phyloP scores from a whole-genome alignment of 2,797 vertebrate species.

The Rhinella marina region DNA sequence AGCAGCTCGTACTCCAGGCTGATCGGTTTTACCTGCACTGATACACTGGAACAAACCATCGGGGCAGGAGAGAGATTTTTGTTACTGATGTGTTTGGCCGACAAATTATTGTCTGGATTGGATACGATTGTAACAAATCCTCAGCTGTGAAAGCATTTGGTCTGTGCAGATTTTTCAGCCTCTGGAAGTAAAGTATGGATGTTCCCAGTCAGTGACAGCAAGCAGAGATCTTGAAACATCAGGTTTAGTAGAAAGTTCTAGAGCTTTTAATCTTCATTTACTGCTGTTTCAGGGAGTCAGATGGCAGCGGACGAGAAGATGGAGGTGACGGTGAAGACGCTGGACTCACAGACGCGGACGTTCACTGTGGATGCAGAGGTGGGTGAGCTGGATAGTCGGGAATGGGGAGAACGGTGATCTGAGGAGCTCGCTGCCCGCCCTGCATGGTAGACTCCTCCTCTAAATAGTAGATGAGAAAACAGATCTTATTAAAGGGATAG shows the following conservation, averaged over 20 bases:
- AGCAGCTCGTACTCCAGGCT: too few relatives aligned
- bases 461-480: too few relatives aligned
- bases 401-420: too few relatives aligned
- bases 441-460: too few relatives aligned
- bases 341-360: conserved; percentile 91
- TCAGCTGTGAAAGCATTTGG: neutral
- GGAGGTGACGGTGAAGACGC: conserved; percentile 90
- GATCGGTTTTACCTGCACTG: too few relatives aligned
- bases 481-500: too few relatives aligned
- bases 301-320: conserved; percentile 85
- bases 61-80: too few relatives aligned
- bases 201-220: neutral
- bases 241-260: neutral
- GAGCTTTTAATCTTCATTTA: neutral
- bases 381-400: neutral
- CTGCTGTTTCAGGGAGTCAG: conserved; percentile 27
- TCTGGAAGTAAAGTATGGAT: neutral
- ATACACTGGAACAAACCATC: too few relatives aligned
- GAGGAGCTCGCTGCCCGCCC: neutral
- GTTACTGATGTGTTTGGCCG: too few relatives aligned
- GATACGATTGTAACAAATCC: neutral
- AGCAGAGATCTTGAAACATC: neutral
- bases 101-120: too few relatives aligned
- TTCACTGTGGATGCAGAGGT: conserved; percentile 89
- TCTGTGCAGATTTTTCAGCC: neutral